phyloP scores from a whole-genome alignment of 1,140 invertebrate genomes.

The Atopsyche davidsoni region DNA sequence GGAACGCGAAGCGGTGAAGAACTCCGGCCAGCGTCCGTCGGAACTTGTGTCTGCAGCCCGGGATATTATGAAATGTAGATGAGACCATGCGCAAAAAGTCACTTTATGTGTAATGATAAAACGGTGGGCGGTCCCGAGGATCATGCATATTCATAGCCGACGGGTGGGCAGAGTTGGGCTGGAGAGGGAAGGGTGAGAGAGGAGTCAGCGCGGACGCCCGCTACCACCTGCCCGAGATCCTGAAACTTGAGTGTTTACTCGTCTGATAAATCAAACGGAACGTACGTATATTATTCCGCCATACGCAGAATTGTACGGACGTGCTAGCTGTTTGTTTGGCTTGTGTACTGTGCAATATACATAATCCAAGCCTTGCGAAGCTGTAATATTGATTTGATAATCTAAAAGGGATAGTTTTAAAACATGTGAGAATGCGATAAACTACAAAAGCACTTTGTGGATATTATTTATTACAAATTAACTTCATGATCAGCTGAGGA shows the following conservation, averaged over 20 bases:
- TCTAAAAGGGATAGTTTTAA: too few species aligned
- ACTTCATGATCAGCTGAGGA: too few species aligned
- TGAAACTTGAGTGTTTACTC: background rate
- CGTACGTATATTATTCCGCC: background rate
- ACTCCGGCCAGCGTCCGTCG: background rate
- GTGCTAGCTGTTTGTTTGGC: background rate
- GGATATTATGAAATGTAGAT: slow-evolving; percentile 20
- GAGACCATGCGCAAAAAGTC: slow-evolving; percentile 14
- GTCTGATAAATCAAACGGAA: background rate
- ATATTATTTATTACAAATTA: too few species aligned
- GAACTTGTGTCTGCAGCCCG: background rate
- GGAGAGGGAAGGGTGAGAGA: background rate
- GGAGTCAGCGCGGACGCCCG: background rate
- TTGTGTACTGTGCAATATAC: too few species aligned
- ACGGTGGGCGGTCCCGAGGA: slow-evolving; percentile 1
- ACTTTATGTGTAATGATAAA: slow-evolving; percentile 11
- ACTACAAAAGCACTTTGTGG: too few species aligned
- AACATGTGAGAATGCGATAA: too few species aligned
- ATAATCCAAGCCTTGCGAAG: too few species aligned
- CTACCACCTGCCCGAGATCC: background rate
- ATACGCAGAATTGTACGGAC: background rate
- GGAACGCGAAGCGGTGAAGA: too few species aligned
- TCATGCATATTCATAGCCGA: slow-evolving; percentile 17
- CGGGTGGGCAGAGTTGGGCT: background rate
- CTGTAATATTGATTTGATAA: too few species aligned